Percentiles rank a stretch among this genome's conserved stretches.
Conservation (phyloP, 2,797 vertebrate genomes). For the Sparus aurata region DNA sequence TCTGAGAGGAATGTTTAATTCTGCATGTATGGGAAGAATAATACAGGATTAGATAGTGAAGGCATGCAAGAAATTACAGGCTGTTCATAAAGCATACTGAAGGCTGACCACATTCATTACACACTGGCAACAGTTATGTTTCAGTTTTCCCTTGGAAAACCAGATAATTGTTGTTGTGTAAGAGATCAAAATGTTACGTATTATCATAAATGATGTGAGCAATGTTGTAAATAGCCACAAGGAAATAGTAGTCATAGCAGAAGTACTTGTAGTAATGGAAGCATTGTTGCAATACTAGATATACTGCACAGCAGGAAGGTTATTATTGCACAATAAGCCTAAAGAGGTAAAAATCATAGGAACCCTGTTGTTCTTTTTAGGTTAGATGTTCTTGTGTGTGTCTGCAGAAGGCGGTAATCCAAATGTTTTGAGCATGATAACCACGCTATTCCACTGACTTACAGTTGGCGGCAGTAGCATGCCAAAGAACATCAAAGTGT, state of each 20-base stretch:
- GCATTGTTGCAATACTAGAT: background rate
- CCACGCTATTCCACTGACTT: background rate
- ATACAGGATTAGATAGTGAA: conserved; percentile 41
- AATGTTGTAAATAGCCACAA: background rate
- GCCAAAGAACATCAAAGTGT: background rate
- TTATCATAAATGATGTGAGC: background rate
- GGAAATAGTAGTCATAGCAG: background rate
- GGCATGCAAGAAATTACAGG: conserved; percentile 53
- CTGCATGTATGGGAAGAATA: conserved; percentile 31
- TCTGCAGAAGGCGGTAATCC: background rate
- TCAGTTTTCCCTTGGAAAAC: conserved; percentile 16
- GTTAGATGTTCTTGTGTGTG: background rate
- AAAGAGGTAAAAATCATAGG: background rate
- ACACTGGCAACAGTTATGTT: conserved; percentile 14
- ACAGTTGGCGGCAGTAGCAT: conserved; percentile 24
- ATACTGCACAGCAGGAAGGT: background rate
- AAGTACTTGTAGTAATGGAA: background rate
- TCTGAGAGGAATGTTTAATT: conserved; percentile 35
- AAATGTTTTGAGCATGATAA: background rate
- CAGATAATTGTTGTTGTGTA: conserved; percentile 1
- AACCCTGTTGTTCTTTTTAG: background rate
- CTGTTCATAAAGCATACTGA: conserved; percentile 1
- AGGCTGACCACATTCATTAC: conserved; percentile 37
- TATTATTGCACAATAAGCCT: background rate
- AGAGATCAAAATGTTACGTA: conserved; percentile 8